Percentiles rank a stretch among this genome's conserved stretches.
Evolutionary conservation across 2,797 vertebrate species (phyloP).

Genomic region (Psittacula echo): DNA sequence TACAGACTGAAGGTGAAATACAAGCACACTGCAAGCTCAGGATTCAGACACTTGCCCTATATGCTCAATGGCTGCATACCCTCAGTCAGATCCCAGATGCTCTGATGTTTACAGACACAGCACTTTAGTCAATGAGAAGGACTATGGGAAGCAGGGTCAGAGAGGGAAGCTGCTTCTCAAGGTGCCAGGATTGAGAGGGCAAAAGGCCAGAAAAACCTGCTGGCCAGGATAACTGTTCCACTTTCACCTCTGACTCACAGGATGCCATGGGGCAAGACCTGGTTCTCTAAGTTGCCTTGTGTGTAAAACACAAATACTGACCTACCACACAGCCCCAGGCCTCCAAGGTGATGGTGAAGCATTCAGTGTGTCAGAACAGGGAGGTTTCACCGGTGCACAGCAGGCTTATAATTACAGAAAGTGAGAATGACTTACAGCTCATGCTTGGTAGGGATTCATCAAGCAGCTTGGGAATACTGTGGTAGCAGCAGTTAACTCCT

Average conservation of each 20-base stretch:
- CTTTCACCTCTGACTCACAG: background rate
- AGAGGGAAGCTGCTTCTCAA: background rate
- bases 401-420: background rate
- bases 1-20: background rate
- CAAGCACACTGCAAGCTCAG: background rate
- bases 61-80: background rate
- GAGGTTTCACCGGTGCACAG: background rate
- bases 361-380: background rate
- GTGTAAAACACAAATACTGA: background rate
- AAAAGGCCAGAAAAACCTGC: background rate
- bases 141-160: rapidly evolving
- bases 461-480: background rate
- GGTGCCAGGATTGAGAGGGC: background rate
- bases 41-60: background rate
- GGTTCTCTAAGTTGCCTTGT: background rate
- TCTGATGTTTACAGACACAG: background rate
- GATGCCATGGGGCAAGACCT: background rate
- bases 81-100: background rate
- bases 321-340: background rate
- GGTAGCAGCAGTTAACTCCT: background rate
- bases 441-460: background rate
- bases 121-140: background rate
- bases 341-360: background rate
- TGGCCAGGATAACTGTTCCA: background rate
- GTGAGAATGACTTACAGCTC: background rate